Conservation (phyloP, 2,888 invertebrate genomes). For the Limnephilus lunatus region DNA sequence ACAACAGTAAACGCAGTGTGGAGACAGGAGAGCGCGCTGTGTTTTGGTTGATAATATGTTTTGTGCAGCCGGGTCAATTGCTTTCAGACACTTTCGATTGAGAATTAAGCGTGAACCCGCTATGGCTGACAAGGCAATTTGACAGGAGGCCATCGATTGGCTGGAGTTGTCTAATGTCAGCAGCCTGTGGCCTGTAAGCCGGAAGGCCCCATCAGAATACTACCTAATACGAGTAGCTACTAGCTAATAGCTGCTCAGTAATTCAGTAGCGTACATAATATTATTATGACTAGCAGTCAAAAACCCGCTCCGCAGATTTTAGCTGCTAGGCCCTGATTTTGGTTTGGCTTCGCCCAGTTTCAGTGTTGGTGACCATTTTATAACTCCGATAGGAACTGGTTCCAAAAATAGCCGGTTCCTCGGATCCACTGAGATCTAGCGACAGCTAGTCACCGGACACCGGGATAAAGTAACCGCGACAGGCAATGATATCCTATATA, state of each 20-base stretch:
- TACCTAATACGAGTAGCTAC: neutral
- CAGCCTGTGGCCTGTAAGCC: neutral
- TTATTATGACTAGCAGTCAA: too few species aligned
- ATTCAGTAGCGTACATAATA: neutral
- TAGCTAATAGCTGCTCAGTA: neutral
- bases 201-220: neutral
- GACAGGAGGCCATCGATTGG: neutral
- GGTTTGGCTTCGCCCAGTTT: too few species aligned
- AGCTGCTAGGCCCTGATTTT: too few species aligned
- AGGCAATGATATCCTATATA: too few species aligned
- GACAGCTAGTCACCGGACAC: too few species aligned
- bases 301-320: too few species aligned
- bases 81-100: neutral
- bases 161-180: neutral
- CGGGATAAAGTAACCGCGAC: too few species aligned
- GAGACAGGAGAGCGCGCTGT: neutral
- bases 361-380: too few species aligned
- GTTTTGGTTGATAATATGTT: neutral
- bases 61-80: neutral
- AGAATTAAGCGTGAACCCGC: neutral
- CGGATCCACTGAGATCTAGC: too few species aligned
- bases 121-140: neutral
- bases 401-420: too few species aligned
- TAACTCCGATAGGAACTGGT: too few species aligned
- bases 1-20: neutral